Base-by-base conservation (phyloP, 2,888 invertebrate genomes). In the Sialis fuliginosa region DNA sequence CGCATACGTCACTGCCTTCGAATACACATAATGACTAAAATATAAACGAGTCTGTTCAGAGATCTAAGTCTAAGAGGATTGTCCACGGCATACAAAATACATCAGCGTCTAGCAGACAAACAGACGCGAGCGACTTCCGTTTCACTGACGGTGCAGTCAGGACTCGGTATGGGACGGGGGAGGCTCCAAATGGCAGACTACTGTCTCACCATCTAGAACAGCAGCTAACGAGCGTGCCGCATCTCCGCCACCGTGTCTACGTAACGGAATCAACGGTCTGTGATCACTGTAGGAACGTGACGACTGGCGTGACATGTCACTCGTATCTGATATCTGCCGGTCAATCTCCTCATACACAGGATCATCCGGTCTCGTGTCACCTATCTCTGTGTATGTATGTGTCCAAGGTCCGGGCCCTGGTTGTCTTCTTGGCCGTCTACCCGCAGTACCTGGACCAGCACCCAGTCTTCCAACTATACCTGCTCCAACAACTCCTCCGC, bases 341-440 rank as follows among this genome's bases (percentile, higher is more conserved):
- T 84, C 84, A 48, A 85, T 84, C 58, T 84, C 84, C 60, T 86
- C 86, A 61, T 86, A 86, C 2, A 85, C 84, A 0, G 85, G 85
- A 57, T 84, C 84, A 54, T 84, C 83, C 56, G 77, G 74, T 42
- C 69, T 60, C 5, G 64, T 69, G 53, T 74, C 74, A 43, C 72
- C 69, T 48, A 84, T 83, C 63, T 85, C 85, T 4, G 81, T 81
- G 62, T 85, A 85, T 0, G 83, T 84, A 58, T 85, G 85, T 58
- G 80, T 81, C 60, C 78, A 72, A 33, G 80, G 66, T 62, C 78
- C 71, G 34, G 68, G 64, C 10, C 67, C 68, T 67, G 59, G 67
- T 12, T 31, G 32, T 12, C 31, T 40, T 7, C 12, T 33, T 22
- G 22, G 22, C 22, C 22, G 22, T 33, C 49, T 45, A 9, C 42